phyloP scores from a whole-genome alignment of 2,888 invertebrate species.

The Nudaria mundana region DNA sequence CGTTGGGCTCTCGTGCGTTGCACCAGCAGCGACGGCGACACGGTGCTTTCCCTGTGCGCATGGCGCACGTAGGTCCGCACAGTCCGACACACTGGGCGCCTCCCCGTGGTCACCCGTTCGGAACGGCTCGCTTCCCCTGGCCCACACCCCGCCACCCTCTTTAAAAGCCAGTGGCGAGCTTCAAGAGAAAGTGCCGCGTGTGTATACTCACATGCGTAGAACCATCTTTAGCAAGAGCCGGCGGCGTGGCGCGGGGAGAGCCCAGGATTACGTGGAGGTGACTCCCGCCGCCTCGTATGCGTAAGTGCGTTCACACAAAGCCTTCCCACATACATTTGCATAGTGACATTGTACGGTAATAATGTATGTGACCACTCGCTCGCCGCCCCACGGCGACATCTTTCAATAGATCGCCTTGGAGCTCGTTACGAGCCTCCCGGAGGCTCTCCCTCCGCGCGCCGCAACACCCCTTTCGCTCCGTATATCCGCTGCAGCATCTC shows the following conservation, averaged over 20 bases:
- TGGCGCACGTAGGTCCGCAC: constrained; percentile 50
- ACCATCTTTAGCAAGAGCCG: constrained; percentile 71
- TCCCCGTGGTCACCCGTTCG: constrained; percentile 82
- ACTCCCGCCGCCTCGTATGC: constrained; percentile 68
- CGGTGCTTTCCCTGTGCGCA: constrained; percentile 30
- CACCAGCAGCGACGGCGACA: too few species aligned
- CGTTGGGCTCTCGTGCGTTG: constrained; percentile 16
- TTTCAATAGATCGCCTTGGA: constrained; percentile 67
- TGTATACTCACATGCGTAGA: constrained; percentile 78
- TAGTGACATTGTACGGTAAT: constrained; percentile 80
- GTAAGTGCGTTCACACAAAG: constrained; percentile 80
- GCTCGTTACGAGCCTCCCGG: constrained; percentile 40
- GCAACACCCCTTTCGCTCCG: constrained; percentile 18
- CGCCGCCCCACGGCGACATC: constrained; percentile 65
- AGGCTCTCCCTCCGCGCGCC: constrained; percentile 15
- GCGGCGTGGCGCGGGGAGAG: constrained; percentile 57
- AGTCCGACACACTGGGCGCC: constrained; percentile 51
- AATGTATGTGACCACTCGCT: constrained; percentile 78
- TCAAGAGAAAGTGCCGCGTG: constrained; percentile 82
- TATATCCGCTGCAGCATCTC: constrained; percentile 30
- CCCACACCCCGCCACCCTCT: constrained; percentile 69
- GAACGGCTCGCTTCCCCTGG: constrained; percentile 59
- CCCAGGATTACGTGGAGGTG: constrained; percentile 74
- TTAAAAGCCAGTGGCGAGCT: constrained; percentile 83
- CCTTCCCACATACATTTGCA: constrained; percentile 80